Base-by-base conservation (phyloP, 1,140 invertebrate species). In the Papilio dardanus region DNA sequence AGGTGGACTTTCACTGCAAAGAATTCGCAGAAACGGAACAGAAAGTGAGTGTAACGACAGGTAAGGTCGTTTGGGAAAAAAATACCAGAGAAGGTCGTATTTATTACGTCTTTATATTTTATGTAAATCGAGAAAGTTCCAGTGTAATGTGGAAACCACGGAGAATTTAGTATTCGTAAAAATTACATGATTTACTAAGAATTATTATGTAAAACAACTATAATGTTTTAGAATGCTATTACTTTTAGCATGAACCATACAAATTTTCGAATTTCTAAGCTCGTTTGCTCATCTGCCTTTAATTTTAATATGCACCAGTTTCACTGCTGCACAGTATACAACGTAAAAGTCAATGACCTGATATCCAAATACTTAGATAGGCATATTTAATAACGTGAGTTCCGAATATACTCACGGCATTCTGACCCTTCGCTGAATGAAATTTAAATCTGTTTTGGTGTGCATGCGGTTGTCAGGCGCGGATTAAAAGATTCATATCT, bases 311-410 rank as follows among this genome's bases (percentile, higher is more conserved):
- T 69, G 67, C 21, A 40, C 35, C 67, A 28, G n/a, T 24, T 68
- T 42, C 7, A 2, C 37, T 71, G 68, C 66, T 68, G 35, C n/a
- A 68, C 40, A 7, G 33, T 14, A 35, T n/a, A 24, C 31, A 24
- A 21, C 24, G 21, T 40, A n/a, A n/a, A 54, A 30, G 42, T 58
- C 71, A 73, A 73, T 31, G 71, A 73, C 71, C 42, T 50, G 42
- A 35, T 58, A 73, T 73, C 46, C 46, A 58, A 58, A 58, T 58
- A 73, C 46, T 73, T 33, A 35, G 16, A 54, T 54, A 50, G 35
- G 46, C 30, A 73, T 33, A 42, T 35, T 40, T 69, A 73, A 35
- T 58, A 31, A 21, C 8, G 46, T 54, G 28, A 33, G 4, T n/a
- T 58, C 35, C 12, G 12, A 68, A 37, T 35, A 10, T 12, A 73